These are phyloP conservation scores for Hycleus phaleratus DNA, from an alignment of 1,140 invertebrate genomes.

Conservation along the genomic window DNA sequence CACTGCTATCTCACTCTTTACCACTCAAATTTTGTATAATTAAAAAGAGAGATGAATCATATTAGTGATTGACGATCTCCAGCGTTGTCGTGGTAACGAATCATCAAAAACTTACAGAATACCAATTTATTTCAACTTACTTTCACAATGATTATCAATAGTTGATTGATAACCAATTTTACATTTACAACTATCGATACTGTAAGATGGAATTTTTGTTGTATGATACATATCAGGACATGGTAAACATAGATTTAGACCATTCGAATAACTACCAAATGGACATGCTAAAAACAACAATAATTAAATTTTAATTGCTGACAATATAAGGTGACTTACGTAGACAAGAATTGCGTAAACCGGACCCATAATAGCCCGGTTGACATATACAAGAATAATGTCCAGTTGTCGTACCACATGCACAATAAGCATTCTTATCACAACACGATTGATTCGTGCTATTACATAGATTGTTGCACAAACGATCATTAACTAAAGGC, in stretches of 20 bases:
- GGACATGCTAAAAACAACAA: conserved; percentile 29
- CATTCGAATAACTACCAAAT: conserved; percentile 41
- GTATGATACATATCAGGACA: conserved; percentile 61
- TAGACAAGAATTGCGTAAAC: conserved; percentile 51
- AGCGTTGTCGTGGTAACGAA: too few species aligned
- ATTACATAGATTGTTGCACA: conserved; percentile 51
- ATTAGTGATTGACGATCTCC: too few species aligned
- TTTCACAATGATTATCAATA: conserved; percentile 33
- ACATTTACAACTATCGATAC: conserved; percentile 51
- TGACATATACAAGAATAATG: conserved; percentile 61
- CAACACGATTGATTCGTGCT: conserved; percentile 42
- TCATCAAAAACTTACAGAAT: too few species aligned
- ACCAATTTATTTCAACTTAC: conserved; percentile 10
- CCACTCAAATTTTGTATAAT: too few species aligned
- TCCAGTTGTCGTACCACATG: conserved; percentile 60
- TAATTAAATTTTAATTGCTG: not conserved
- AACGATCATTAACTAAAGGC: conserved; percentile 40
- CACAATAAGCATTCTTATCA: conserved; percentile 52
- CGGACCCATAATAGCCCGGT: conserved; percentile 58
- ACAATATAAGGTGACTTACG: conserved; percentile 42
- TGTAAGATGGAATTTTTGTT: conserved; percentile 47
- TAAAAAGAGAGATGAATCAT: too few species aligned
- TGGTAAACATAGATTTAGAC: conserved; percentile 45
- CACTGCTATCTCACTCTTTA: too few species aligned
- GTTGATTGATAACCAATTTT: conserved; percentile 36